Conservation (phyloP, 2,113 vertebrate genomes). For the Anhinga rufa region DNA sequence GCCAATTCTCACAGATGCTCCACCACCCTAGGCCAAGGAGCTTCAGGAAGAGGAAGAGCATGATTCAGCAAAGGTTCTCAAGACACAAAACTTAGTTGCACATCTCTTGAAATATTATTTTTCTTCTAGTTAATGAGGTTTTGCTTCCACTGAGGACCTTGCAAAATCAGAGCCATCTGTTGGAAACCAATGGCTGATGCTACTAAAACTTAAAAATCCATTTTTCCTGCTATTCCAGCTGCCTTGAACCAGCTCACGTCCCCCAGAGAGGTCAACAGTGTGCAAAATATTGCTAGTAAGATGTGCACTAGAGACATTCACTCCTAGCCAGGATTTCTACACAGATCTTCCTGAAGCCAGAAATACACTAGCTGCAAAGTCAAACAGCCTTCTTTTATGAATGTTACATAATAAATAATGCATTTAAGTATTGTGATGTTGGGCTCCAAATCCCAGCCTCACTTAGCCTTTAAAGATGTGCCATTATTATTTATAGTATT, state of each 20-base stretch:
- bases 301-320: not conserved
- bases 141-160: not conserved
- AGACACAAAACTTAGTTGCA: not conserved
- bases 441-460: not conserved
- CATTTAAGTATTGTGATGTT: not conserved
- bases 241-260: not conserved
- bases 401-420: slow-evolving; percentile 3
- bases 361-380: not conserved
- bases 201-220: not conserved
- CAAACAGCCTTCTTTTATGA: not conserved
- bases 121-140: not conserved
- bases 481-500: not conserved
- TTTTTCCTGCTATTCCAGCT: not conserved
- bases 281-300: not conserved
- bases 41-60: not conserved
- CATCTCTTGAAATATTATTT: not conserved
- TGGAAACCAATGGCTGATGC: not conserved
- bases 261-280: not conserved
- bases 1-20: not conserved
- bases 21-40: not conserved
- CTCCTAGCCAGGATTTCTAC: not conserved
- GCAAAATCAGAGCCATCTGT: not conserved
- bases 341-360: not conserved
- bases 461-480: not conserved
- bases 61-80: not conserved